Conservation (phyloP, 37 sponge, comb jelly and placozoan species). For the Haliclona indistincta region DNA sequence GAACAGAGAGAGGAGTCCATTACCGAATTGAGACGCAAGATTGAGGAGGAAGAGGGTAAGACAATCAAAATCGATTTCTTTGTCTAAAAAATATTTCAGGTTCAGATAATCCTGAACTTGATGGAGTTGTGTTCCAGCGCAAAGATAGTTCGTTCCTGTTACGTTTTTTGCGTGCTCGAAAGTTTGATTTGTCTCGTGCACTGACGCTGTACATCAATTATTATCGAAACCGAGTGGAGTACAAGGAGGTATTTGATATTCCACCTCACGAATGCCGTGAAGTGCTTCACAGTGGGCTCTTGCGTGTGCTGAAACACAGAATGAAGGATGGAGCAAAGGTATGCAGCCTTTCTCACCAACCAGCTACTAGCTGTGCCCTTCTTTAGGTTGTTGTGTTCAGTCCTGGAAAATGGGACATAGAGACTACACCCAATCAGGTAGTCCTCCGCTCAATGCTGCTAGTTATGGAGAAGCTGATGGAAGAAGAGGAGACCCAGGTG, state of each 20-base stretch:
- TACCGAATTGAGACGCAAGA: not conserved
- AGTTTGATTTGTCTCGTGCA: slow-evolving; percentile 61
- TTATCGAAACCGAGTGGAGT: slow-evolving; percentile 31
- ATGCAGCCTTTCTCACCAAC: not conserved
- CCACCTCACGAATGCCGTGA: slow-evolving; percentile 3
- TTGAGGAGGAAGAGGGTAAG: not conserved
- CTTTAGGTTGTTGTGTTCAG: not conserved
- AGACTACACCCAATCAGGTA: not conserved
- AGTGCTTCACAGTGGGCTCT: slow-evolving; percentile 6
- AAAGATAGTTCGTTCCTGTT: slow-evolving; percentile 53
- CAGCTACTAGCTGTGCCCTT: not conserved
- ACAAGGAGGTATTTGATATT: slow-evolving; percentile 44
- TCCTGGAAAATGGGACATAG: slow-evolving; percentile 1
- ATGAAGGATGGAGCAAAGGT: slow-evolving; percentile 15
- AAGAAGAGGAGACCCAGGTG: slow-evolving; percentile 71
- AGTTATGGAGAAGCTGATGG: slow-evolving; percentile 57
- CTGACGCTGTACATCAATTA: slow-evolving; percentile 52
- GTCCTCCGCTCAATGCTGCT: slow-evolving; percentile 22
- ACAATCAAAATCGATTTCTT: too few species aligned
- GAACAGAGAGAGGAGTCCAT: not conserved
- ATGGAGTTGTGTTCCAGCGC: slow-evolving; percentile 1
- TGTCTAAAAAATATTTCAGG: too few species aligned
- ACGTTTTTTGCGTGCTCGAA: slow-evolving; percentile 54
- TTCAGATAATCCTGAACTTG: not conserved
- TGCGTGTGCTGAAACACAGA: slow-evolving; percentile 22